phyloP scores from a whole-genome alignment of 2,113 vertebrate species.

The Salvelinus fontinalis region DNA sequence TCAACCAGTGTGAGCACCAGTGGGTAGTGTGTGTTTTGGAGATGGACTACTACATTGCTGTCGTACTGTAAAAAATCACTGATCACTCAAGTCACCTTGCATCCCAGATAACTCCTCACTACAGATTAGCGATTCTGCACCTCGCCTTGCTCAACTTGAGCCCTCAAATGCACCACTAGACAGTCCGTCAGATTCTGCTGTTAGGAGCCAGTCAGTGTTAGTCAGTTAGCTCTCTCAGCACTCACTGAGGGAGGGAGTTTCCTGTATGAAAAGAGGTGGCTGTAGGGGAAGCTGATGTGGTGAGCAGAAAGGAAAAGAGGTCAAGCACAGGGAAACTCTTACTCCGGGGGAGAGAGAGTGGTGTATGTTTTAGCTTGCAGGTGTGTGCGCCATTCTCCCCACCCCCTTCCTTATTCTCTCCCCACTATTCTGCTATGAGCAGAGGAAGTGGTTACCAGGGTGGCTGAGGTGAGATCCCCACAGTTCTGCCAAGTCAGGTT shows the following conservation, averaged over 20 bases:
- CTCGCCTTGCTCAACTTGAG: no score
- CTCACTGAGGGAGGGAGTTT: slow-evolving; percentile 30
- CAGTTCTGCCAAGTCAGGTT: neutral
- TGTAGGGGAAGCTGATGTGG: slow-evolving; percentile 15
- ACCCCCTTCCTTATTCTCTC: neutral
- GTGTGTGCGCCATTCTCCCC: neutral
- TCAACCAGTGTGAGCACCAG: no score
- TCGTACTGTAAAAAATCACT: no score
- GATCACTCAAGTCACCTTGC: no score
- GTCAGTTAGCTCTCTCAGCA: slow-evolving; percentile 11
- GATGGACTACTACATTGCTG: no score
- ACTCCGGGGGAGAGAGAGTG: neutral
- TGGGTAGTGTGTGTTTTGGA: no score
- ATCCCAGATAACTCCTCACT: no score
- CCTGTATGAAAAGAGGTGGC: slow-evolving; percentile 43
- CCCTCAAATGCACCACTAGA: neutral
- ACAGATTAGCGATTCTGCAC: no score
- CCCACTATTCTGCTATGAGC: neutral
- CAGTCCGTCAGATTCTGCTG: neutral
- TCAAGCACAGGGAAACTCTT: neutral
- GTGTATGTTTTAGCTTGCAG: neutral
- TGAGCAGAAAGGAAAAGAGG: neutral
- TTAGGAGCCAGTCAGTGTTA: neutral
- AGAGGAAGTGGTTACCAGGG: neutral
- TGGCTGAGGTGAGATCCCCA: neutral